Percentiles rank a stretch among this genome's conserved stretches.
Conservation (phyloP, 2,888 invertebrate genomes). For the Limenitis camilla region DNA sequence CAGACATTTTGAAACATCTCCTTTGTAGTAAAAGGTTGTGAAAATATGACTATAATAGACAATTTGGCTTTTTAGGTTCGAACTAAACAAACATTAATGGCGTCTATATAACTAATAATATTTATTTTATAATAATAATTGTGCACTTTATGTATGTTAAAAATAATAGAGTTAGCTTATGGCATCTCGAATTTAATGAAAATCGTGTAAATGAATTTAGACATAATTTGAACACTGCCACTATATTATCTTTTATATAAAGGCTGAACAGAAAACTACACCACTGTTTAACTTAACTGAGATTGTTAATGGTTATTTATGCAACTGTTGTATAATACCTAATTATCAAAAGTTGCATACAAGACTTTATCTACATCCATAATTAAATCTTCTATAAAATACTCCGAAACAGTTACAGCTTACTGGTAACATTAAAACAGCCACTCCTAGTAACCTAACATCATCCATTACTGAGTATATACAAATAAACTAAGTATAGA, state of each 20-base stretch:
- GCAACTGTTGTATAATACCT: background rate
- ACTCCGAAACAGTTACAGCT: too few relatives aligned
- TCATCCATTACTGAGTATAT: too few relatives aligned
- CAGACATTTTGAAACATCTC: background rate
- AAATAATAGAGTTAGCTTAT: background rate
- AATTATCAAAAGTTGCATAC: too few relatives aligned
- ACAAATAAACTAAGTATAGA: too few relatives aligned
- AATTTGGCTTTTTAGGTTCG: constrained; percentile 18
- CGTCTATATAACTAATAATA: too few relatives aligned
- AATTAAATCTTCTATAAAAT: too few relatives aligned
- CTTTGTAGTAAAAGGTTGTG: constrained; percentile 3
- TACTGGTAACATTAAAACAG: too few relatives aligned
- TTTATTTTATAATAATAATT: background rate
- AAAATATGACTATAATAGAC: constrained; percentile 6
- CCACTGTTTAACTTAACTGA: background rate
- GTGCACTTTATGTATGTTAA: background rate
- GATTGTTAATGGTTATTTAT: constrained; percentile 2
- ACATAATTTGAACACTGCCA: constrained; percentile 16
- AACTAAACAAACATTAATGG: background rate
- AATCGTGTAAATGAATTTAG: background rate
- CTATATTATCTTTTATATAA: constrained; percentile 4
- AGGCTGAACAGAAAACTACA: constrained; percentile 11
- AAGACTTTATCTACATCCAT: too few relatives aligned
- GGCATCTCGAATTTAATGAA: background rate
- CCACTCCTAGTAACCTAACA: too few relatives aligned